phyloP scores from a whole-genome alignment of 2,113 vertebrate genomes.

The Mobula hypostoma region DNA sequence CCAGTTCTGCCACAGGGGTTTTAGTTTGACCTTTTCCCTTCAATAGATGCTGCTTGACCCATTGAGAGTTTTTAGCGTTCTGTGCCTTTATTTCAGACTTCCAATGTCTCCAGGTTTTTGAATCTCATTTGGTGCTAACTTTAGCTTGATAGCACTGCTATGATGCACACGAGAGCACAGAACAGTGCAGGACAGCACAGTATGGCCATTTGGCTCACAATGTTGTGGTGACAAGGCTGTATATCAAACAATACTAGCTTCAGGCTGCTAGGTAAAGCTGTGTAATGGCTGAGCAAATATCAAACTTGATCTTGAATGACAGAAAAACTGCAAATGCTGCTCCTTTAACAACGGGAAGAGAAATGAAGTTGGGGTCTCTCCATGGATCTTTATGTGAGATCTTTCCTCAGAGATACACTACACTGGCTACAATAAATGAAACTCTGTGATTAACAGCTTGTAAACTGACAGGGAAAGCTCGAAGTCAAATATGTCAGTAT shows the following conservation, averaged over 20 bases:
- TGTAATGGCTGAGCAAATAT: background rate
- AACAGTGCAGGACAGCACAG: too few species aligned
- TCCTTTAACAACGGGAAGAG: background rate
- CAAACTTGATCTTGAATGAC: background rate
- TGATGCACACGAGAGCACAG: background rate
- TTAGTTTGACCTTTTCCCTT: too few species aligned
- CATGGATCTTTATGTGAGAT: too few species aligned
- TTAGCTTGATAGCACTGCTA: background rate
- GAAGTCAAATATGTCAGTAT: constrained; percentile 27
- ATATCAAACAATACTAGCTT: background rate
- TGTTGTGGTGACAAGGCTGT: too few species aligned
- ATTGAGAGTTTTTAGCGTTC: too few species aligned
- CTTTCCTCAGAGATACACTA: background rate
- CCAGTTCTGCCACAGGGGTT: too few species aligned
- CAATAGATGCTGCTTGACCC: too few species aligned
- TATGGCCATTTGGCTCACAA: too few species aligned
- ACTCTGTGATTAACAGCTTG: constrained; percentile 3
- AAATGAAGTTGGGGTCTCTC: too few species aligned
- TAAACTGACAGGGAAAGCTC: background rate
- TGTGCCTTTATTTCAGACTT: too few species aligned
- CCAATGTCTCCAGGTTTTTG: too few species aligned
- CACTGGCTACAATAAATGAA: background rate
- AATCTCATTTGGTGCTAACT: background rate
- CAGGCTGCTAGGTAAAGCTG: background rate
- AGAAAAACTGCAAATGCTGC: background rate